Percentiles rank a stretch among this genome's conserved stretches.
Conservation (phyloP, 2,797 vertebrate species). For the Rhincodon typus region DNA sequence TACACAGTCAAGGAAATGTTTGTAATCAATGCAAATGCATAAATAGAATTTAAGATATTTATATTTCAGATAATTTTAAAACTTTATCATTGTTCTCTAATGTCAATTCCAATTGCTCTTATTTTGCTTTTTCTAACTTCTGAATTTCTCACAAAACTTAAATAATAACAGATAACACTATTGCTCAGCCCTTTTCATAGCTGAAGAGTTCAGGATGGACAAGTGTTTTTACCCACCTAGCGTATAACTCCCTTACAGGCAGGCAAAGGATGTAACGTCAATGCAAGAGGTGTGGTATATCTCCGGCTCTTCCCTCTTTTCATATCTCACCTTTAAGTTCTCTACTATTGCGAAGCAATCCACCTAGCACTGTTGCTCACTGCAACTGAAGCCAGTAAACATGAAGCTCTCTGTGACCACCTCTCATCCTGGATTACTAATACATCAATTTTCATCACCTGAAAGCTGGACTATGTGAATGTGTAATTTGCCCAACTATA, state of each 20-base stretch:
- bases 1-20: background rate
- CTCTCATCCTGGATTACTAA: background rate
- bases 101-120: background rate
- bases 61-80: background rate
- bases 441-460: slow-evolving; percentile 18
- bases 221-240: background rate
- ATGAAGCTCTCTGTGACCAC: background rate
- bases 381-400: background rate
- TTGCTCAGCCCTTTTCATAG: background rate
- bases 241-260: background rate
- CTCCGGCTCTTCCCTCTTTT: background rate
- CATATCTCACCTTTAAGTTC: background rate
- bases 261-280: background rate
- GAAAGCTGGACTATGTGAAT: background rate
- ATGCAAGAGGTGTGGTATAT: no score
- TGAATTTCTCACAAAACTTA: no score
- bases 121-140: background rate
- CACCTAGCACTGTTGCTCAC: background rate
- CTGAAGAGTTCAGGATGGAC: background rate
- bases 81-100: background rate
- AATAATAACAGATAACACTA: background rate
- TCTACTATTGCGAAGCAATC: background rate
- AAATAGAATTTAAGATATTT: background rate
- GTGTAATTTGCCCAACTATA: background rate
- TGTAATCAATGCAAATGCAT: background rate